Evolutionary conservation across 2,797 vertebrate genomes (phyloP), one percentile per base, ranked within the genome.

Genomic region (Pempheris klunzingeri): DNA sequence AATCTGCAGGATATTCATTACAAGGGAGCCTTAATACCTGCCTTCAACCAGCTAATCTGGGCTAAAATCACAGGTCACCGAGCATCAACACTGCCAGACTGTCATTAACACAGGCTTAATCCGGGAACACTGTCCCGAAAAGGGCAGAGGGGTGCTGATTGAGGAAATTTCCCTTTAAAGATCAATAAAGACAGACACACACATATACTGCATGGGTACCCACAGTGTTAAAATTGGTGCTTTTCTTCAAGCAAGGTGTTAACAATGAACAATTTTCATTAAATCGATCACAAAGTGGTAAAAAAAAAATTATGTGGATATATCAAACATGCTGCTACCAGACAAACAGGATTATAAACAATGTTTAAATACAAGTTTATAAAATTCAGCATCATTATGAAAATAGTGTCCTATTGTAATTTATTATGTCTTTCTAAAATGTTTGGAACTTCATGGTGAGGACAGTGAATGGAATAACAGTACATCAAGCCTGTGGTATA

Each of bases 341-440:
- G 28, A 67, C 32, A 36, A 8, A 30, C 30, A 39, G n/a, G 49
- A 65, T 73, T 67, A n/a, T 58, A 84, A 71, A 53, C 24, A 18
- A n/a, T 46, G 22, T 52, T 44, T 50, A 54, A 78, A 80, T 77
- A 66, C 20, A 71, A 34, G 18, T 69, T 49, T 47, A 67, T 78
- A 80, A 74, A 85, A 88, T 79, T 24, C 11, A n/a, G 9, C 18
- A 13, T 78, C 15, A 14, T 69, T 74, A 78, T 61, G 43, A 86
- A 89, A 90, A 90, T 86, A 83, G 7, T 65, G 22, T 13, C 46
- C 49, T 73, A 63, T 78, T 24, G 47, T 52, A 36, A 50, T 67
- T 77, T 76, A 68, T 77, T 76, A 34, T 76, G 49, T 52, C 59
- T 41, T 36, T 80, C 26, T 34, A 41, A 54, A 74, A 39, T 67